Percentiles rank a stretch among this genome's conserved stretches.
Evolutionary conservation across 1,140 invertebrate genomes (phyloP).

Genomic region (Cyphomyrmex costatus): DNA sequence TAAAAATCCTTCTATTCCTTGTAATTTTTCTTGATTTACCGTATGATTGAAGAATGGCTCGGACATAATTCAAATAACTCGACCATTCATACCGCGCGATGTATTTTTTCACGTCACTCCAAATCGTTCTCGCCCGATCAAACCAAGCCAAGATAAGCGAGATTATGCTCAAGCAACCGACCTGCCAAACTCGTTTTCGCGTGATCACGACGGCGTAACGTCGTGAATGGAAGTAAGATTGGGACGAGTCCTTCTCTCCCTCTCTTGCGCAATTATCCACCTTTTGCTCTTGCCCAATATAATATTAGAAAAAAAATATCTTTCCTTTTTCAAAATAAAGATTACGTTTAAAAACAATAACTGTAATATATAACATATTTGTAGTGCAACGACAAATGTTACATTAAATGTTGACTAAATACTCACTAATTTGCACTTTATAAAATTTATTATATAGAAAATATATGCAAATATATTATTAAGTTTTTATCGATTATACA

Average conservation of each 20-base stretch:
- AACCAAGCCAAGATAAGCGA: constrained; percentile 57
- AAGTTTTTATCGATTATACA: not conserved
- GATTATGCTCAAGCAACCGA: constrained; percentile 66
- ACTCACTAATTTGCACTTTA: not conserved
- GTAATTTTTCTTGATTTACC: not conserved
- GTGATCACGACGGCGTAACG: constrained; percentile 61
- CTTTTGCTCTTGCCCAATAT: constrained; percentile 9
- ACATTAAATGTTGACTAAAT: not conserved
- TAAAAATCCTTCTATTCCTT: not conserved
- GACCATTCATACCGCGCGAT: constrained; percentile 55
- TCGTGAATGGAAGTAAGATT: constrained; percentile 74
- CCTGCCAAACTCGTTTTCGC: constrained; percentile 83
- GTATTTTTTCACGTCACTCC: constrained; percentile 53
- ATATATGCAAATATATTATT: not conserved
- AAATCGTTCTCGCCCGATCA: constrained; percentile 69
- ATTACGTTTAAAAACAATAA: not conserved
- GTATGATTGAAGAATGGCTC: not conserved
- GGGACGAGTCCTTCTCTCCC: constrained; percentile 46
- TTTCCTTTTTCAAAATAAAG: not conserved
- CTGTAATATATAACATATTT: not conserved
- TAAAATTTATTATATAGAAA: not conserved
- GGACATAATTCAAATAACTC: not conserved
- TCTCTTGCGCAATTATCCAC: constrained; percentile 67
- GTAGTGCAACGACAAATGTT: not conserved
- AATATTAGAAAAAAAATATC: not conserved